Base-by-base conservation (phyloP, 2,113 vertebrate genomes). In the Psittacara wagleri region DNA sequence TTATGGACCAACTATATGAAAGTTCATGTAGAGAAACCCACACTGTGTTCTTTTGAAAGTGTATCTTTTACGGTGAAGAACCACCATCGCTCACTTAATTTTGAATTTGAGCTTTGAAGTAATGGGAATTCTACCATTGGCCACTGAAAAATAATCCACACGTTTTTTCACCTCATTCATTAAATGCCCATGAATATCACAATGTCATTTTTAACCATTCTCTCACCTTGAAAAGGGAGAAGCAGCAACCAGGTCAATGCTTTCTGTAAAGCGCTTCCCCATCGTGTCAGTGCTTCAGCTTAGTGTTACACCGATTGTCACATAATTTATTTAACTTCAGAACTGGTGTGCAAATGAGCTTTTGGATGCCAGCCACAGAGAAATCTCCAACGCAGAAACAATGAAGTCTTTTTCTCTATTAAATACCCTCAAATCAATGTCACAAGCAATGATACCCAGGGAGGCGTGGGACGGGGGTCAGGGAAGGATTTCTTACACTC, bases 381-480 rank as follows among this genome's bases (percentile, higher is more conserved):
- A 33, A 85, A 19, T 27, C 63, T 87, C 70, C 63, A 92, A 44
- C 17, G 44, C 44, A 66, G 66, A 63, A 93, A 59, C 41, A 7
- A 64, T 19, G 24, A 64, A 87, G 44, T 57, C 23, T 46, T 75
- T 43, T n/a, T 74, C 79, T 88, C 79, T 51, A 90, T 91, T 91
- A 85, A 95, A 91, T 23, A 66, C 37, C 13, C 77, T 84, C 84
- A 76, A 89, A 95, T 86, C 84, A 94, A 69, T 19, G 67, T 37
- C 91, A 90, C 51, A 67, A 80, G 63, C 66, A 75, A n/a, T 4
- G 46, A 92, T 9, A 83, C 8, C 9, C 67, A 90, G 57, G 28
- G 44, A 46, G 12, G 33, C 10, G 35, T 6, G 18, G 68, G 61
- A 77, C 0, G 55, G 29, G 28, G 19, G 86, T 86, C 76, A 83